phyloP scores from a whole-genome alignment of 2,113 vertebrate genomes.

The Tragulus kanchil region DNA sequence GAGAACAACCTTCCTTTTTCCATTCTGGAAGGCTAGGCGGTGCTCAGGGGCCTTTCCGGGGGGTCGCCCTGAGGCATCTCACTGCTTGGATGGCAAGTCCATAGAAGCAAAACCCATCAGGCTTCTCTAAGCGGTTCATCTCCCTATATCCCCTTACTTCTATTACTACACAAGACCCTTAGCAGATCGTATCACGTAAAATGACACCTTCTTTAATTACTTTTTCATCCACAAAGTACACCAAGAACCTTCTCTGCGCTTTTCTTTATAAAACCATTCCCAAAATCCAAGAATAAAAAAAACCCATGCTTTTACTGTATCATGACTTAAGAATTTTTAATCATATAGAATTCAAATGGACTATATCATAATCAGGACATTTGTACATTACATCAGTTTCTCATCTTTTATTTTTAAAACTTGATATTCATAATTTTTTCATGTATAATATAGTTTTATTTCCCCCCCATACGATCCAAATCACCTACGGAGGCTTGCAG shows the following conservation, averaged over 20 bases:
- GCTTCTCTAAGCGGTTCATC: neutral
- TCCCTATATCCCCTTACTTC: accelerated
- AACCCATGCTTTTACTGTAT: neutral
- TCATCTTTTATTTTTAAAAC: conserved; percentile 50
- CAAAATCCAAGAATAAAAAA: conserved; percentile 54
- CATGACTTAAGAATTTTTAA: conserved; percentile 17
- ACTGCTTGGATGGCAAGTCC: neutral
- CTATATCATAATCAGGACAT: neutral
- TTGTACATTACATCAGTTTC: neutral
- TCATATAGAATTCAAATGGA: neutral
- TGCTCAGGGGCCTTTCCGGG: neutral
- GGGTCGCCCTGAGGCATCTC: neutral
- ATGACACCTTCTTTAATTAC: neutral
- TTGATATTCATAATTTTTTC: neutral
- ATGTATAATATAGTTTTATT: neutral
- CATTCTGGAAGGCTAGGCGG: neutral
- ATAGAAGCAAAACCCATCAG: neutral
- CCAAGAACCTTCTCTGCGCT: neutral
- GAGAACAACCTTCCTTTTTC: neutral
- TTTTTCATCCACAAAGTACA: conserved; percentile 21
- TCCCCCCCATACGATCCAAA: neutral
- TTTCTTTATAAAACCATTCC: neutral
- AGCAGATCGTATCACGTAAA: neutral
- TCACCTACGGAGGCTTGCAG: conserved; percentile 42
- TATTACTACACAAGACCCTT: neutral